Base-by-base conservation (phyloP, 2,113 vertebrate genomes). In the Elephantulus edwardii region DNA sequence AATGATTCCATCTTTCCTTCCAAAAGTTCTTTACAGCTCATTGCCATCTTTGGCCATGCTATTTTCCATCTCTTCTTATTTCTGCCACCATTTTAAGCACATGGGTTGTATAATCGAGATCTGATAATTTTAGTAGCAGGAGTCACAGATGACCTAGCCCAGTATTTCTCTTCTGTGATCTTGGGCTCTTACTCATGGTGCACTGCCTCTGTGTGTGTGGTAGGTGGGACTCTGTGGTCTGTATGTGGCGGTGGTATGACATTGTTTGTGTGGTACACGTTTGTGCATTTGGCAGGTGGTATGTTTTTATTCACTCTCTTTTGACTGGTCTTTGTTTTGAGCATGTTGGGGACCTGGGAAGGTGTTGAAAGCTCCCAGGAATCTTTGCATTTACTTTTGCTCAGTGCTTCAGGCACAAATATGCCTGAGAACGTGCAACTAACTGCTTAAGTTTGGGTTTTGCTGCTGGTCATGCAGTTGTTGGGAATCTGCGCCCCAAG, bases 401-500 rank as follows among this genome's bases (percentile, higher is more conserved):
- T 0, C 17, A 35, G 68, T 8, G 46, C 74, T 40, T 68, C 35
- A 3, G 64, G 64, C 24, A n/a, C n/a, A n/a, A n/a, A n/a, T n/a
- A 38, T 22, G 1, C 40, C 68, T 56, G 20, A 70, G 28, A 30
- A 30, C 60, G 0, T 26, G 35, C 66, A 80, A 75, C 58, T 33
- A 4, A 20, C 17, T 44, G 72, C 77, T 77, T 6, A 3, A 6
- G 1, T 33, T 17, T 35, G 20, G 33, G n/a, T 71, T 33, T 44
- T 30, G 0, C 8, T 7, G 1, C 5, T 7, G 19, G 44, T 30
- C 10, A 3, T 2, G 16, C 6, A 16, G 54, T 22, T 16, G 5
- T 8, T 66, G 38, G 70, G 30, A 24, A 9, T 33, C 7, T 30
- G 62, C 50, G 71, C 38, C 35, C 9, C 42, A 48, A 24, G 28